Base-by-base conservation (phyloP, 1,140 invertebrate genomes). In the Drosophila kanapiae region DNA sequence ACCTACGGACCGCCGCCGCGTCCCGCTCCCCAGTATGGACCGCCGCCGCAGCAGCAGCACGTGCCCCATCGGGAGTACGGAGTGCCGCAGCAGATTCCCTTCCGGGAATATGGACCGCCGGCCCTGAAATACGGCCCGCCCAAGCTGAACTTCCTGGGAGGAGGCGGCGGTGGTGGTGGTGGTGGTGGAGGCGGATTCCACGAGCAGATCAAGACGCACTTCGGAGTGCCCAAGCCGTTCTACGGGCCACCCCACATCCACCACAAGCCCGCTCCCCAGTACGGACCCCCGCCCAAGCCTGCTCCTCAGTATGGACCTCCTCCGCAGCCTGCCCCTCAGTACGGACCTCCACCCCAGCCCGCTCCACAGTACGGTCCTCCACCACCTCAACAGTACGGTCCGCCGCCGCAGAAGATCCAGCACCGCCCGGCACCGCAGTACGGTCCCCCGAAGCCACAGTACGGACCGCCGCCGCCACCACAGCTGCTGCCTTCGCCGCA, bases 371-470 rank as follows among this genome's bases (percentile, higher is more conserved):
- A 94, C 67, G 93, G 93, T 37, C 93, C 94, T 29, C 84, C 85
- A 9, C 65, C 87, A 56, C 74, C 79, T 23, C 23, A 23, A 3
- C 75, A 90, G 64, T 94, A 93, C 64, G 93, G 93, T 0, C 93
- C 92, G 38, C 94, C 94, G 18, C 93, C 93, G 18, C 94, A 94
- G 64, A 76, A 84, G 59, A 47, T 76, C 42, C 76, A 93, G 4
- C 94, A 94, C 61, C 94, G 93, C 6, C 93, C 93, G n/a, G 91
- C 93, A 0, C 82, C 90, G 6, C 82, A 90, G 63, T 94, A 93
- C 75, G 93, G 93, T 6, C 93, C 93, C 27, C 94, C 94, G 0
- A 72, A 78, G 27, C 83, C 51, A 0, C 62, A 79, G 18, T 83
- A 84, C 27, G 91, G 93, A 23, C 92, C 93, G 87, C 62, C 63